A percentile compares a stretch with the other conserved stretches of the same genome.
These are phyloP conservation scores for Gastrophryne carolinensis DNA, from an alignment of 2,797 vertebrate species.

Conservation along the genomic window DNA sequence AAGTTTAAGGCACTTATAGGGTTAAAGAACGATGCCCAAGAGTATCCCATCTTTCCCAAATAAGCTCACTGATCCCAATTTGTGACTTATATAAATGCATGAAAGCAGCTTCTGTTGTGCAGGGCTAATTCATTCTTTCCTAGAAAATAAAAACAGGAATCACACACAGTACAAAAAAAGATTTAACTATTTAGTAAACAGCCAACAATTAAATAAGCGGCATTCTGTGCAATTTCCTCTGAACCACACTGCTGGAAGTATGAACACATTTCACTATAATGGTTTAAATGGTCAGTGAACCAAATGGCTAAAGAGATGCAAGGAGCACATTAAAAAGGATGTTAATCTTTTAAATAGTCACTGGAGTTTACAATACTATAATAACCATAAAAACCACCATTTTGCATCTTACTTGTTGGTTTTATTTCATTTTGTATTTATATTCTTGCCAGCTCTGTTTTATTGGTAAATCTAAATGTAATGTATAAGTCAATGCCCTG, in stretches of 20 bases:
- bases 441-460: too few relatives aligned
- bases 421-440: background rate
- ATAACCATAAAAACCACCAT: background rate
- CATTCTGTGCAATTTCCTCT: slow-evolving; percentile 13
- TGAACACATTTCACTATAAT: background rate
- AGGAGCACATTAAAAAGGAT: background rate
- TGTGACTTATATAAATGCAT: too few relatives aligned
- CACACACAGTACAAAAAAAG: too few relatives aligned
- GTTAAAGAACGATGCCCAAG: too few relatives aligned
- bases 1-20: too few relatives aligned
- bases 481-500: too few relatives aligned
- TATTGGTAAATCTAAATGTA: too few relatives aligned
- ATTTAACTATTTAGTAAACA: slow-evolving; percentile 26
- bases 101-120: too few relatives aligned
- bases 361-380: background rate
- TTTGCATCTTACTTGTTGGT: background rate
- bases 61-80: too few relatives aligned
- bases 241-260: background rate
- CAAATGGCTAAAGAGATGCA: background rate
- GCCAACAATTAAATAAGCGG: slow-evolving; percentile 12
- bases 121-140: too few relatives aligned
- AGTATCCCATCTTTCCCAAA: too few relatives aligned
- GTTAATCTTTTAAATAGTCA: background rate
- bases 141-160: too few relatives aligned
- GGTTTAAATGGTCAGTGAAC: slow-evolving; percentile 6